Conservation (phyloP, 2,888 invertebrate species). For the Lasioglossum zephyrum region DNA sequence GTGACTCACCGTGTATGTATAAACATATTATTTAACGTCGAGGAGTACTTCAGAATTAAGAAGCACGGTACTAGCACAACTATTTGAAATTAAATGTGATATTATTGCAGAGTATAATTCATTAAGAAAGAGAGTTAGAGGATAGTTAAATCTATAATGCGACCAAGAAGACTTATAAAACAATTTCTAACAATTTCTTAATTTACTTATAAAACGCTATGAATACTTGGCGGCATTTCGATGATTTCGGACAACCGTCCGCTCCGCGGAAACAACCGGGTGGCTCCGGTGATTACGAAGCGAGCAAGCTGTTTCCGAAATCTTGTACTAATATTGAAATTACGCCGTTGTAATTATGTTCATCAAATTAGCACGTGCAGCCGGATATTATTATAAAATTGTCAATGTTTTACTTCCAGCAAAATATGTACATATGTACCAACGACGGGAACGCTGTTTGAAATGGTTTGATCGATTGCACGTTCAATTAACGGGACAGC, state of each 20-base stretch:
- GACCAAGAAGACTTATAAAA: background rate
- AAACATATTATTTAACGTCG: background rate
- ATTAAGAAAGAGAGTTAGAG: background rate
- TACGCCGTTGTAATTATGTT: slow-evolving; percentile 34
- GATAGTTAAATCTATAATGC: background rate
- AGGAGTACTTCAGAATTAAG: background rate
- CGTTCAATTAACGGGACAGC: slow-evolving; percentile 42
- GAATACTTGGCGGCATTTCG: background rate
- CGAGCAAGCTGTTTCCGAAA: slow-evolving; percentile 1
- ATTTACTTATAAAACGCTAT: too few species aligned
- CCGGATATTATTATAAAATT: slow-evolving; percentile 42
- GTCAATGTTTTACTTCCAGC: slow-evolving; percentile 18
- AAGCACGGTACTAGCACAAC: background rate
- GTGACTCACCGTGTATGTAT: too few species aligned
- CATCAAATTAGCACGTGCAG: background rate
- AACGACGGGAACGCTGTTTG: background rate
- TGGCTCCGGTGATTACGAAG: background rate
- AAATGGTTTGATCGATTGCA: slow-evolving; percentile 43
- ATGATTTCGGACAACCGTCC: background rate
- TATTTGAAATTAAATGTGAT: too few species aligned
- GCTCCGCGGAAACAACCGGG: background rate
- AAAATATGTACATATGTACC: slow-evolving; percentile 21
- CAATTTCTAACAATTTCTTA: background rate
- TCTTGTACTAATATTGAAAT: slow-evolving; percentile 31
- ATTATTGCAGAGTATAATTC: too few species aligned